Evolutionary conservation across 2,888 invertebrate species (phyloP).

Genomic region (Ferrisia virgata): DNA sequence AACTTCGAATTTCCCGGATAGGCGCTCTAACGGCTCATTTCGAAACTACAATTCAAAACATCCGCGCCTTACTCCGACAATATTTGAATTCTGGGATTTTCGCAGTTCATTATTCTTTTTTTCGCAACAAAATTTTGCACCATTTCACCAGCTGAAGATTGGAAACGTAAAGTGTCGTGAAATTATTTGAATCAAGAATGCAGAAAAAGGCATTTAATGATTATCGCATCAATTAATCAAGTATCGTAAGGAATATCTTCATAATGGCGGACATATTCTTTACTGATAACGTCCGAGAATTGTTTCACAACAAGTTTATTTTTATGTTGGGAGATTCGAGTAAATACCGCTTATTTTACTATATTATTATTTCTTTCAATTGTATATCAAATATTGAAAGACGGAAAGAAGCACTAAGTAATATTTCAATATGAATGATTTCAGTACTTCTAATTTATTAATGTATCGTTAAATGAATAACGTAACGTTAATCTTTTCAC

Average conservation of each 20-base stretch:
- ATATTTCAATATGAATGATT: background rate
- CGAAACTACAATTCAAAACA: too few species aligned
- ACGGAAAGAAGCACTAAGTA: background rate
- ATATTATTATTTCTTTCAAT: background rate
- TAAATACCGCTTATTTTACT: constrained; percentile 35
- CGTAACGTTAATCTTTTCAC: background rate
- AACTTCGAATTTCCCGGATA: too few species aligned
- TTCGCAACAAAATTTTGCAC: too few species aligned
- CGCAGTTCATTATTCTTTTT: too few species aligned
- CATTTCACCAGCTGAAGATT: too few species aligned
- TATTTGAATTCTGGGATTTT: too few species aligned
- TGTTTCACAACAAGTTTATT: constrained; percentile 47
- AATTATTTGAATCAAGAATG: background rate
- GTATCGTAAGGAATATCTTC: background rate
- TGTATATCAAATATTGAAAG: background rate
- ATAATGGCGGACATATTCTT: constrained; percentile 48
- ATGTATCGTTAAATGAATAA: background rate
- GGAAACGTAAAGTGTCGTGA: background rate
- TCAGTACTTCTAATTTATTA: too few species aligned
- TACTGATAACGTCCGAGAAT: constrained; percentile 36
- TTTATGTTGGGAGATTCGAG: constrained; percentile 48
- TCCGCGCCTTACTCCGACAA: too few species aligned
- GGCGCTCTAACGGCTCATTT: too few species aligned
- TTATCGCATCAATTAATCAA: background rate
- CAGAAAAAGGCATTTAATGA: background rate